Percentiles rank a stretch among this genome's conserved stretches.
phyloP scores from a whole-genome alignment of 2,888 invertebrate species.

The Cantharis flavilabris region DNA sequence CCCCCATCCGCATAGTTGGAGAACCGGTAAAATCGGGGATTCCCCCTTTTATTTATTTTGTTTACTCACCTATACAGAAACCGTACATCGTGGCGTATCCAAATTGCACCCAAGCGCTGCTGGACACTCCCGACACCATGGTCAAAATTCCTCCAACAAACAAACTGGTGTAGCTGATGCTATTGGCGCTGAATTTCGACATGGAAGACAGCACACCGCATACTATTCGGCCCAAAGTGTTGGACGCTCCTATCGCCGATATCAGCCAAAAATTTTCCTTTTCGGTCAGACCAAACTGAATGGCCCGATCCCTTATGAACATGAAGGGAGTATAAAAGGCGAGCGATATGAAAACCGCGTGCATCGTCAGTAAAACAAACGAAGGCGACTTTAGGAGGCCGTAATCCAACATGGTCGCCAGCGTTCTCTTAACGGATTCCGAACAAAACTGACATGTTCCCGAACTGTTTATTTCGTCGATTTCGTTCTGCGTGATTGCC shows the following conservation, averaged over 20 bases:
- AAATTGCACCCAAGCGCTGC: constrained; percentile 66
- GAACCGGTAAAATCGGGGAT: no score
- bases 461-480: constrained; percentile 69
- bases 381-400: constrained; percentile 79
- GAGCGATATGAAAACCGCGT: constrained; percentile 88
- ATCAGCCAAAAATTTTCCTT: constrained; percentile 68
- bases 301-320: constrained; percentile 69
- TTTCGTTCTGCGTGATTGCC: constrained; percentile 72
- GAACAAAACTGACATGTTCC: constrained; percentile 70
- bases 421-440: constrained; percentile 71
- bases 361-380: constrained; percentile 80
- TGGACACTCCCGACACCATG: constrained; percentile 69
- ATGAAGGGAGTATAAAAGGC: constrained; percentile 91
- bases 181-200: constrained; percentile 28
- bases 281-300: constrained; percentile 56
- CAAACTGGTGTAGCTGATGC: constrained; percentile 30
- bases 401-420: constrained; percentile 83
- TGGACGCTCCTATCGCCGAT: constrained; percentile 83
- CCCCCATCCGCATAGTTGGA: no score
- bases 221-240: constrained; percentile 82
- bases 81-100: constrained; percentile 81
- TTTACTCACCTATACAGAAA: constrained; percentile 76
- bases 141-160: constrained; percentile 73
- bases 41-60: background rate
- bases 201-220: constrained; percentile 67